Percentiles rank a stretch among this genome's conserved stretches.
phyloP scores from a whole-genome alignment of 2,888 invertebrate genomes.

The Hypercompe scribonia region DNA sequence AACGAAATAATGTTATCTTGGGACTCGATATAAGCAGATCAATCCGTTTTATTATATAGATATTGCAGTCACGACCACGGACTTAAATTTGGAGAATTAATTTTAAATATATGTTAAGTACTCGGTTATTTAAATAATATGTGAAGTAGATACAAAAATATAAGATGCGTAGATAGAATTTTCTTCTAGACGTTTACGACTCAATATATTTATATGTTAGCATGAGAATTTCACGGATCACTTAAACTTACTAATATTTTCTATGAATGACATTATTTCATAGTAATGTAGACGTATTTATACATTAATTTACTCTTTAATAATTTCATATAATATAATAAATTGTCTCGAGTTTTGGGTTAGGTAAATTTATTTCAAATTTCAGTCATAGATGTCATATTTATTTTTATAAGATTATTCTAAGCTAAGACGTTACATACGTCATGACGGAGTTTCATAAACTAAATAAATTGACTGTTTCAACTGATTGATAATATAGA shows the following conservation, averaged over 20 bases:
- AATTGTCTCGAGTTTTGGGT: not conserved
- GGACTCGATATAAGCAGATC: not conserved
- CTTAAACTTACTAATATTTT: constrained; percentile 4
- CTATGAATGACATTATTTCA: constrained; percentile 3
- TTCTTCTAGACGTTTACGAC: constrained; percentile 2
- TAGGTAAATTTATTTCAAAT: not conserved
- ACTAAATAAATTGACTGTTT: not conserved
- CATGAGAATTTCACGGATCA: constrained; percentile 1
- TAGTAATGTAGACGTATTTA: not conserved
- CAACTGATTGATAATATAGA: not conserved
- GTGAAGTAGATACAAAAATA: not conserved
- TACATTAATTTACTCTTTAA: constrained; percentile 1
- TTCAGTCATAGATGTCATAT: not conserved
- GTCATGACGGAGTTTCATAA: not conserved
- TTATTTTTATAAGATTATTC: constrained; percentile 4
- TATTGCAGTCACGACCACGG: not conserved
- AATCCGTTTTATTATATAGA: not conserved
- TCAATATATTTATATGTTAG: not conserved
- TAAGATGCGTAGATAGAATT: not conserved
- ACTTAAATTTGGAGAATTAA: not conserved
- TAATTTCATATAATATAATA: not conserved
- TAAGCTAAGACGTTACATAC: not conserved
- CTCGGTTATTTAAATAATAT: not conserved
- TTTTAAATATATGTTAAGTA: not conserved
- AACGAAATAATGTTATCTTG: not conserved